These are phyloP conservation scores for Polyommatus iphigenia DNA, from an alignment of 2,888 invertebrate genomes.

Conservation along the genomic window DNA sequence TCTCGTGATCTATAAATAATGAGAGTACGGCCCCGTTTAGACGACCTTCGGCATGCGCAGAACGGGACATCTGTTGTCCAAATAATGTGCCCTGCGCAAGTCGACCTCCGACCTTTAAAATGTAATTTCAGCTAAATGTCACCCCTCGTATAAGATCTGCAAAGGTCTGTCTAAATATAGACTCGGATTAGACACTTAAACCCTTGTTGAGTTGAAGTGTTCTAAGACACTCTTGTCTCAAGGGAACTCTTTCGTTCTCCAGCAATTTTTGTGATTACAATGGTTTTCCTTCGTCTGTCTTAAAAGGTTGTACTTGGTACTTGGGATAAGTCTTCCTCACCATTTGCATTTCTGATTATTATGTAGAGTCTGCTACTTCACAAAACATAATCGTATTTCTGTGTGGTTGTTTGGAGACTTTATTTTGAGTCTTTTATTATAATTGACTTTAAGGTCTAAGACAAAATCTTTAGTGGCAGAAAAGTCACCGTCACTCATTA, in stretches of 20 bases:
- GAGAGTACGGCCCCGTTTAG: constrained; percentile 16
- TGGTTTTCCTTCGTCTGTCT: background rate
- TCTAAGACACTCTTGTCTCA: background rate
- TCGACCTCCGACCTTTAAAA: constrained; percentile 9
- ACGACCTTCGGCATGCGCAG: constrained; percentile 23
- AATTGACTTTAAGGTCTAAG: too few relatives aligned
- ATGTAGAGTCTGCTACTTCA: too few relatives aligned
- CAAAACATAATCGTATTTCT: too few relatives aligned
- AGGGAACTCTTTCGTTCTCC: background rate
- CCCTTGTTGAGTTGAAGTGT: background rate
- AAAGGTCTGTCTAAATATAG: constrained; percentile 8
- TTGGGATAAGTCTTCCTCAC: too few relatives aligned
- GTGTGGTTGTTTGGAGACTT: too few relatives aligned
- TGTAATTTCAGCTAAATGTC: constrained; percentile 9
- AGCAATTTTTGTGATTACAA: background rate
- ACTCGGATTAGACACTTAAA: background rate
- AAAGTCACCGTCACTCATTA: too few relatives aligned
- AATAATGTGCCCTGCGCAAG: constrained; percentile 1
- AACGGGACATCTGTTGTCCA: constrained; percentile 24
- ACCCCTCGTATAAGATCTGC: background rate
- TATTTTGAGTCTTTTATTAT: too few relatives aligned
- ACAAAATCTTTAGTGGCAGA: too few relatives aligned
- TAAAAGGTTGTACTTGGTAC: background rate
- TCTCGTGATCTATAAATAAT: constrained; percentile 16
- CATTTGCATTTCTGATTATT: too few relatives aligned